Evolutionary conservation across 2,797 vertebrate species (phyloP), one percentile per base, ranked within the genome.

Genomic region (Chiroxiphia lanceolata): DNA sequence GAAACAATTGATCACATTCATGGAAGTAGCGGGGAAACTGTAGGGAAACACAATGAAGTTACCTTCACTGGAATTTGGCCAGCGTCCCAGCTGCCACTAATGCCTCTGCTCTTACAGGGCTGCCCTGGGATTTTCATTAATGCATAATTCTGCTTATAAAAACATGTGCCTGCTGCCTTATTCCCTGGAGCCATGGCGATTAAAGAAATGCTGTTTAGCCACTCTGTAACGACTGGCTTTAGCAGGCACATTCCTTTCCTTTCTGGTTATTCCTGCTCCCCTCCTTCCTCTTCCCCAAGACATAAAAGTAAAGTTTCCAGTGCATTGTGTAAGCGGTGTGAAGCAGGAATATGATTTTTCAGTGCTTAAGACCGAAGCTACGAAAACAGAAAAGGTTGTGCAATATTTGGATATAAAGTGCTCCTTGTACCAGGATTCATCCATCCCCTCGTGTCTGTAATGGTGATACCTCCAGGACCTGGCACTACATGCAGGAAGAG

Each of bases 101-200:
- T 87, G 92, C 84, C 75, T 93, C 64, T 85, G 65, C 69, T 94
- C 84, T 81, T 80, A 38, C 53, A 87, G 79, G 83, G 95, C 92
- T 78, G 86, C 89, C 93, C 91, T 81, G 84, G 91, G 92, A 94
- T 96, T 97, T 96, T 94, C 87, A 71, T 87, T 78, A 75, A 89
- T 87, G 87, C 65, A 64, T 81, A 92, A 91, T 94, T 93, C 83
- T 78, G 79, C 82, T 94, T 94, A 91, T 40, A 92, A 91, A 96
- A 96, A 93, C 92, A 80, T 85, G 69, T 89, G 89, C 87, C 82
- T 89, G 75, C 71, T 91, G 89, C 76, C 87, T 69, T 65, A 92
- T 79, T 38, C 89, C 82, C 96, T 71, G 89, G 50, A 87, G 89
- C 94, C 65, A 63, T 3, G 3, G 89, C 78, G 79, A 27, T 90